Base-by-base conservation (phyloP, 2,888 invertebrate genomes). In the Lasioglossum zephyrum region DNA sequence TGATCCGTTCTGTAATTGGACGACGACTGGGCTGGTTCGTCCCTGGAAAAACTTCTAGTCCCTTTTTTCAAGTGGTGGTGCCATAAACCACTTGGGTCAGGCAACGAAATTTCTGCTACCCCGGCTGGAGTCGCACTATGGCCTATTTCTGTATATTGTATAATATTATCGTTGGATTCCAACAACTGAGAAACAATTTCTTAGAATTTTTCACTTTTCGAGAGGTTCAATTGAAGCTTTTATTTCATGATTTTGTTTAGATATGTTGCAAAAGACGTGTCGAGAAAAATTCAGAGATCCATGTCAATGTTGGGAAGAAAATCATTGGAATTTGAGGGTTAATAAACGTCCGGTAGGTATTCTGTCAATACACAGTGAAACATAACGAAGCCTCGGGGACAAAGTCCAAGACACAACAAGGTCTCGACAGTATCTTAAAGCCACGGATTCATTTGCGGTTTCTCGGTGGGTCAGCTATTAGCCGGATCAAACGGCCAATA, bases 401-500 rank as follows among this genome's bases (percentile, higher is more conserved):
- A n/a, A 9, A 6, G 6, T 22, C 18, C 18, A n/a, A 60, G 26
- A 22, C 18, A 9, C 69, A 22, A 9, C 22, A 22, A 69, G 11
- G 22, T 36, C 22, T 9, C 39, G 9, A 9, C 18, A 69, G 11
- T n/a, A 22, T 22, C 11, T 69, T 9, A n/a, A 44, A 69, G 18
- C 39, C 0, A 9, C 22, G 36, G 22, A 22, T 73, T n/a, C 36
- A 13, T 66, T 18, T 36, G 74, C 53, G 18, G 69, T 47, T 80
- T 79, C 73, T 39, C 22, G 26, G 4, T 13, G 18, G 57, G 31
- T 18, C 36, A 44, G 70, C 49, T 88, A 81, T 88, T 88, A 86
- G 79, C 53, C 41, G 41, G 44, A 73, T 79, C 69, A 60, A 11
- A 49, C 41, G 73, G 47, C 75, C 75, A 80, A 82, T 85, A 75